Conservation (phyloP, 2,797 vertebrate genomes). For the Lycodopsis pacificus region DNA sequence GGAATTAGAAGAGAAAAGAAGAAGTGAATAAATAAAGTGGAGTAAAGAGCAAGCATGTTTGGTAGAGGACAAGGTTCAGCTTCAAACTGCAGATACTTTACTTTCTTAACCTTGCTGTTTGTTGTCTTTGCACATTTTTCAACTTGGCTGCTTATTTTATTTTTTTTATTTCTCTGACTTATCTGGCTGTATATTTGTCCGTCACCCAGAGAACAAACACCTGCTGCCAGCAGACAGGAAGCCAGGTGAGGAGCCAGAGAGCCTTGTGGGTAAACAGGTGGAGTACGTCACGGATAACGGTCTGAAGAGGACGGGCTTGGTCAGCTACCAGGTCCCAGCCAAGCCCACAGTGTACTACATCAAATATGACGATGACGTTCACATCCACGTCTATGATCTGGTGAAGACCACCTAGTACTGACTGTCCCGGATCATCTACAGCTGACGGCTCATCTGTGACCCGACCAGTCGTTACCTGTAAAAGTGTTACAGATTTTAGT, state of each 20-base stretch:
- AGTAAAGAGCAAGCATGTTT: background rate
- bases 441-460: constrained; percentile 49
- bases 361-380: constrained; percentile 89
- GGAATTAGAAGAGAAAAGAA: background rate
- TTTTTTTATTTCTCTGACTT: background rate
- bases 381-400: constrained; percentile 89
- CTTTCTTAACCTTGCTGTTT: background rate
- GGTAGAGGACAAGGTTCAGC: background rate
- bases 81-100: constrained; percentile 15
- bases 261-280: constrained; percentile 90
- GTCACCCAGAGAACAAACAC: constrained; percentile 85
- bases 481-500: constrained; percentile 70
- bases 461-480: constrained; percentile 65
- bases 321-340: constrained; percentile 90
- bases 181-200: constrained; percentile 4
- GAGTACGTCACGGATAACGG: constrained; percentile 89
- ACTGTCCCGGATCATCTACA: constrained; percentile 55
- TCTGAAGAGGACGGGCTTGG: constrained; percentile 87
- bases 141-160: background rate
- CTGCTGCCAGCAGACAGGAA: constrained; percentile 88
- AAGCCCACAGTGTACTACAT: constrained; percentile 90
- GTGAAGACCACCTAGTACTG: constrained; percentile 88
- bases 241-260: constrained; percentile 89
- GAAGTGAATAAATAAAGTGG: background rate
- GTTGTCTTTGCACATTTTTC: constrained; percentile 5